Evolutionary conservation across 2,113 vertebrate genomes (phyloP).

Genomic region (Turdus rufiventris): DNA sequence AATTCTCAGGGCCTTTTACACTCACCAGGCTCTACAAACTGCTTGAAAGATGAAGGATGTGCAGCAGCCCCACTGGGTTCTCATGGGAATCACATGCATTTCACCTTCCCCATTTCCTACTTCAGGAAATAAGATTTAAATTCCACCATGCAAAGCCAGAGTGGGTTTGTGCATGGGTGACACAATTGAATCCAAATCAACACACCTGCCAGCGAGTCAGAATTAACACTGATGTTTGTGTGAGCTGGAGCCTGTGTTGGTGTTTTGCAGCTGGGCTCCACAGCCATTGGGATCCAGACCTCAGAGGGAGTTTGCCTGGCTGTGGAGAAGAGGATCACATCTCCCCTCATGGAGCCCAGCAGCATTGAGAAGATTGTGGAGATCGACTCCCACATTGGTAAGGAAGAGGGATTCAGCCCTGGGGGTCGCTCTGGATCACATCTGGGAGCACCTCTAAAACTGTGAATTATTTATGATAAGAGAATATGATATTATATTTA

Average conservation of each 20-base stretch:
- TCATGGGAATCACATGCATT: neutral
- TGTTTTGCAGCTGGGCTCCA: slow-evolving; percentile 88
- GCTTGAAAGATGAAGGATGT: neutral
- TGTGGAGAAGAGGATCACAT: slow-evolving; percentile 98
- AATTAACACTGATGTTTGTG: rapidly evolving
- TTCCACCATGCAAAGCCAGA: neutral
- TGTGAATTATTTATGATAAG: neutral
- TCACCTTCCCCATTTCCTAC: neutral
- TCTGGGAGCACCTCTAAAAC: neutral
- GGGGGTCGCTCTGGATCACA: neutral
- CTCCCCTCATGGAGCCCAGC: slow-evolving; percentile 96
- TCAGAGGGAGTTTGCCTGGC: slow-evolving; percentile 95
- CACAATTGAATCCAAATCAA: neutral
- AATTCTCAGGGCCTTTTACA: neutral
- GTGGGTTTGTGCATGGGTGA: neutral
- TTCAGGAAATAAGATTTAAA: neutral
- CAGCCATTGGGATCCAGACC: slow-evolving; percentile 97
- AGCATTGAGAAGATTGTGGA: slow-evolving; percentile 99
- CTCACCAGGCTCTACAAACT: neutral
- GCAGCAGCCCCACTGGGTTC: neutral
- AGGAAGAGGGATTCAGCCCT: rapidly evolving
- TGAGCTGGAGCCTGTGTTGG: neutral
- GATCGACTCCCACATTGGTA: slow-evolving; percentile 93
- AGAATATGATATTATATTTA: no score
- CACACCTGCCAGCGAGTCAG: neutral